phyloP scores from a whole-genome alignment of 2,888 invertebrate genomes.

The Leptopilina drosophilae region DNA sequence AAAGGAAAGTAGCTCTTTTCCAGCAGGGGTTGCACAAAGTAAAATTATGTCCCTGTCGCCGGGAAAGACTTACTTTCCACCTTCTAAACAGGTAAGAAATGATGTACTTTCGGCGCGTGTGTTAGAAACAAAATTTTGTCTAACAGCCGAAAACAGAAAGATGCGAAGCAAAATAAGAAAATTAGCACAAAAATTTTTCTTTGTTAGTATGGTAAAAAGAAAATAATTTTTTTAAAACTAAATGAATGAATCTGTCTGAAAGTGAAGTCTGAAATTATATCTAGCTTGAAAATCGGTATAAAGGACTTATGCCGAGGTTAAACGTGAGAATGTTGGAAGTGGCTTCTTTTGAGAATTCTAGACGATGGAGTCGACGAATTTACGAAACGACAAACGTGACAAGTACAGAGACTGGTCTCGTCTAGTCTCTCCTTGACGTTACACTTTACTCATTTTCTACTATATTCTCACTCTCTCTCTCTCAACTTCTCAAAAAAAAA shows the following conservation, averaged over 20 bases:
- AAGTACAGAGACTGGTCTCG: slow-evolving; percentile 5
- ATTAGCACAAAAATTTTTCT: no score
- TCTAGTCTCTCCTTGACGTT: background rate
- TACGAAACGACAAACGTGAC: slow-evolving; percentile 23
- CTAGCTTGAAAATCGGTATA: background rate
- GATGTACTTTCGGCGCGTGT: no score
- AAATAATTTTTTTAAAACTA: background rate
- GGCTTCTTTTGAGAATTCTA: slow-evolving; percentile 1
- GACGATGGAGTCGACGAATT: slow-evolving; percentile 13
- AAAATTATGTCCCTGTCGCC: no score
- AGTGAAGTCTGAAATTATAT: background rate
- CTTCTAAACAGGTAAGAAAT: no score
- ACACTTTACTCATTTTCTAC: background rate
- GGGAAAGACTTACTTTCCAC: no score
- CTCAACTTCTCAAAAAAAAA: background rate
- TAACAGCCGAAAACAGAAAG: no score
- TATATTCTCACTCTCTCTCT: background rate
- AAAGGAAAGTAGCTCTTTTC: no score
- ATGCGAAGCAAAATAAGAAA: no score
- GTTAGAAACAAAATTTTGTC: no score
- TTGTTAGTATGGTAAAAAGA: no score
- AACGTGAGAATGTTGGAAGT: slow-evolving; percentile 37
- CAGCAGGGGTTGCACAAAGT: no score
- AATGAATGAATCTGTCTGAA: background rate
- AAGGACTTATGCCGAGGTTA: slow-evolving; percentile 21